phyloP scores from a whole-genome alignment of 2,797 vertebrate genomes.

The Onychomys leucogaster region DNA sequence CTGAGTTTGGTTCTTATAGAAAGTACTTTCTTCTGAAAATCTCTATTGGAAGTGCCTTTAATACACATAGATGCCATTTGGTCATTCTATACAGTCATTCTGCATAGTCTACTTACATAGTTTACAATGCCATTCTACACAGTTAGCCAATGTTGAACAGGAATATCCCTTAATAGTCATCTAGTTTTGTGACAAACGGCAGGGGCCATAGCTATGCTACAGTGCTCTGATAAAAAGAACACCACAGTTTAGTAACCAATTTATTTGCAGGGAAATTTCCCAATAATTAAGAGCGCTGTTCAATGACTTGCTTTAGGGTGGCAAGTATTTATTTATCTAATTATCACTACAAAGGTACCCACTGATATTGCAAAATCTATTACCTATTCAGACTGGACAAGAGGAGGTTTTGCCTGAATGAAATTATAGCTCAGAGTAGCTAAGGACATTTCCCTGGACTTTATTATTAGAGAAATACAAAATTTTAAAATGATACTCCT shows the following conservation, averaged over 20 bases:
- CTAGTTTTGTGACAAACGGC: neutral
- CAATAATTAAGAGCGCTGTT: slow-evolving; percentile 47
- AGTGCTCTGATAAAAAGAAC: slow-evolving; percentile 8
- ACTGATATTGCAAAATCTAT: slow-evolving; percentile 2
- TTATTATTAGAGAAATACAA: neutral
- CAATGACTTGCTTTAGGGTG: slow-evolving; percentile 11
- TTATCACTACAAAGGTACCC: slow-evolving; percentile 56
- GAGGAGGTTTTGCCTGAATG: slow-evolving; percentile 21
- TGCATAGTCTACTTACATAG: neutral
- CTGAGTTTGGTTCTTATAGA: neutral
- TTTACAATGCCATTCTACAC: neutral
- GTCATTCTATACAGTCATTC: neutral
- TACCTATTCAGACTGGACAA: slow-evolving; percentile 3
- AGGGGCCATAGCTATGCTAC: neutral
- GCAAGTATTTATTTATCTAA: slow-evolving; percentile 71
- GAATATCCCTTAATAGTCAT: neutral
- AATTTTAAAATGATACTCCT: slow-evolving; percentile 15
- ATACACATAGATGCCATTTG: neutral
- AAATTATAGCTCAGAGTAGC: neutral
- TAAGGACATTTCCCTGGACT: neutral
- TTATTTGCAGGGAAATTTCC: slow-evolving; percentile 51
- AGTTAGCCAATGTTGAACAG: neutral
- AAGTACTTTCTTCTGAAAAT: slow-evolving; percentile 1
- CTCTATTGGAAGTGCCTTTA: neutral
- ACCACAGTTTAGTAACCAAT: neutral